These are phyloP conservation scores for Norana najaformis DNA, from an alignment of 2,888 invertebrate genomes.

Conservation along the genomic window DNA sequence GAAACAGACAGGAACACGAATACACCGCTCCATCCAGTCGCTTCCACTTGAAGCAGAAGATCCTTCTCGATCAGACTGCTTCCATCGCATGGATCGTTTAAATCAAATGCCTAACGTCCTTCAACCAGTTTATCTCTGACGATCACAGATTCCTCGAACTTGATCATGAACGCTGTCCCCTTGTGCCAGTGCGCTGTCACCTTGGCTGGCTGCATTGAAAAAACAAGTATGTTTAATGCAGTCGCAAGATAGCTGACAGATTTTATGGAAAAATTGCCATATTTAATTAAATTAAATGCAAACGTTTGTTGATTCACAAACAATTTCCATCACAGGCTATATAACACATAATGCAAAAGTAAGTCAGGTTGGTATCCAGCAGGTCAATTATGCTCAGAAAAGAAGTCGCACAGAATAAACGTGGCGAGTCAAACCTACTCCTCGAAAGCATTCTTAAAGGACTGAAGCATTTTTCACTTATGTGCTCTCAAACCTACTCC, in stretches of 20 bases:
- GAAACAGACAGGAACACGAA: not conserved
- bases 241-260: not conserved
- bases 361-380: too few species aligned
- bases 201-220: slow-evolving; percentile 82
- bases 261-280: not conserved
- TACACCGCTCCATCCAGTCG: not conserved
- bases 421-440: too few species aligned
- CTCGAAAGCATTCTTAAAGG: too few species aligned
- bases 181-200: slow-evolving; percentile 99
- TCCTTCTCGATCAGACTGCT: too few species aligned
- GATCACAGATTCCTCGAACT: slow-evolving; percentile 91
- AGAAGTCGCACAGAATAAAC: too few species aligned
- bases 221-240: not conserved
- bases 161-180: slow-evolving; percentile 98
- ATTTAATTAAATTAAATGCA: too few species aligned
- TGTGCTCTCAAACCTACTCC: too few species aligned
- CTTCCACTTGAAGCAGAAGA: not conserved
- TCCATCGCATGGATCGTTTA: not conserved
- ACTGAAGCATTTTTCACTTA: too few species aligned
- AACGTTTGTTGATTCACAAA: too few species aligned
- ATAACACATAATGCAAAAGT: too few species aligned
- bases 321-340: too few species aligned
- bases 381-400: too few species aligned
- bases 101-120: slow-evolving; percentile 69
- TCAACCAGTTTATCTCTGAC: slow-evolving; percentile 87